Evolutionary conservation across 2,797 vertebrate species (phyloP).

Genomic region (Amniataba percoides): DNA sequence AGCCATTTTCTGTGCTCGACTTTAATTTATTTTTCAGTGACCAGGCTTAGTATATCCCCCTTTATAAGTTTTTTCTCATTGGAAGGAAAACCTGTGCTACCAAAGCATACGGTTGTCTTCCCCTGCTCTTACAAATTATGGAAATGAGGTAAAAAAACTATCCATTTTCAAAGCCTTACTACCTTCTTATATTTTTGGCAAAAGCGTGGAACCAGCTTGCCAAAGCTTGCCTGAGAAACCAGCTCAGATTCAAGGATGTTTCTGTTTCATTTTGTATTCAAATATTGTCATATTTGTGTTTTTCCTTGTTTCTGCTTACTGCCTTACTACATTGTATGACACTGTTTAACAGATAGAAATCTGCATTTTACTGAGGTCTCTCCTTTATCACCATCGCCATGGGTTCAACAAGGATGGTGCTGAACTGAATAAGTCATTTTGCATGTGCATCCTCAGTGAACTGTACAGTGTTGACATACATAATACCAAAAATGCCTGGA

Average conservation of each 20-base stretch:
- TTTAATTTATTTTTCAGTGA: conserved; percentile 34
- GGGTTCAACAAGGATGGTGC: conserved; percentile 50
- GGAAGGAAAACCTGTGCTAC: background rate
- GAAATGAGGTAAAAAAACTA: background rate
- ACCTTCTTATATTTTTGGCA: background rate
- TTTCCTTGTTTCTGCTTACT: background rate
- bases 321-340: conserved; percentile 34
- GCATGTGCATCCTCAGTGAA: conserved; percentile 54
- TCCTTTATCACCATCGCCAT: conserved; percentile 44
- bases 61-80: conserved; percentile 19
- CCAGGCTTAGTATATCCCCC: background rate
- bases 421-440: conserved; percentile 69
- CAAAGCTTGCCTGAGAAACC: background rate
- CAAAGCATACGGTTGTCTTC: background rate
- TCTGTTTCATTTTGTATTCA: conserved; percentile 7
- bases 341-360: conserved; percentile 34
- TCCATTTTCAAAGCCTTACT: background rate
- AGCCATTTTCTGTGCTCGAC: conserved; percentile 32
- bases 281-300: conserved; percentile 3
- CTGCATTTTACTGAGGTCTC: conserved; percentile 34
- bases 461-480: conserved; percentile 57
- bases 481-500: conserved; percentile 36
- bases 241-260: background rate
- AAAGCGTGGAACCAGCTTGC: background rate
- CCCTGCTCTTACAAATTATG: background rate